These are phyloP conservation scores for Frankliniella intonsa DNA, from an alignment of 2,888 invertebrate species.

Conservation along the genomic window DNA sequence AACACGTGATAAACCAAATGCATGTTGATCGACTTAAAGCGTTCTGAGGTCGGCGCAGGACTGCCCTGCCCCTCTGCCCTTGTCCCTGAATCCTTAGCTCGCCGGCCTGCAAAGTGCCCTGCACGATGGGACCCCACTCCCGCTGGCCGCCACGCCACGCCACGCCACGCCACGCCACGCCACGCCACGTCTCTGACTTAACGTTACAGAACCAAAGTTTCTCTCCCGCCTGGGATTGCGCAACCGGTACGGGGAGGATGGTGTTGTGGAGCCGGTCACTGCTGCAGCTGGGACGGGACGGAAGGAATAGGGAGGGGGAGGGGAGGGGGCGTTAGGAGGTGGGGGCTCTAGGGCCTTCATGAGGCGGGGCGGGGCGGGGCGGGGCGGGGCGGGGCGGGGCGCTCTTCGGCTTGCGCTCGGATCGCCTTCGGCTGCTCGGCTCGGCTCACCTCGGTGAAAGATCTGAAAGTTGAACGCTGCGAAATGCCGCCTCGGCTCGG, in stretches of 20 bases:
- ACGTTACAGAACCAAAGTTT: slow-evolving; percentile 12
- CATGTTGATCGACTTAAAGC: too few relatives aligned
- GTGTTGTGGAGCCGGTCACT: not conserved
- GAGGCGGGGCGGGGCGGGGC: not conserved
- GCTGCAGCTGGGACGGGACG: too few relatives aligned
- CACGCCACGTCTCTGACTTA: not conserved
- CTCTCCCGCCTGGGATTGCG: not conserved
- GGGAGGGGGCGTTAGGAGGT: not conserved
- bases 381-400: not conserved
- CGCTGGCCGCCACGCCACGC: not conserved
- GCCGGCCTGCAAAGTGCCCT: too few relatives aligned
- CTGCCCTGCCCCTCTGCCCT: not conserved
- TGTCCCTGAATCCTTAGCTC: not conserved
- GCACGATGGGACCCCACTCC: too few relatives aligned
- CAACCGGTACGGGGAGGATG: not conserved
- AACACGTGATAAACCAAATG: too few relatives aligned
- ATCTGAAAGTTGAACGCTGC: not conserved
- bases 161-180: not conserved
- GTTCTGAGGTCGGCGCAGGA: not conserved
- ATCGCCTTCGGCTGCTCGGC: slow-evolving; percentile 4
- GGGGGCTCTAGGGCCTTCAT: not conserved
- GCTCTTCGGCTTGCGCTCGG: not conserved
- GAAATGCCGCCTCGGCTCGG: not conserved
- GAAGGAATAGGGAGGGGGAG: too few relatives aligned
- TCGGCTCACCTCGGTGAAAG: not conserved